phyloP scores from a whole-genome alignment of 2,113 vertebrate genomes.

The Sminthopsis crassicaudata region DNA sequence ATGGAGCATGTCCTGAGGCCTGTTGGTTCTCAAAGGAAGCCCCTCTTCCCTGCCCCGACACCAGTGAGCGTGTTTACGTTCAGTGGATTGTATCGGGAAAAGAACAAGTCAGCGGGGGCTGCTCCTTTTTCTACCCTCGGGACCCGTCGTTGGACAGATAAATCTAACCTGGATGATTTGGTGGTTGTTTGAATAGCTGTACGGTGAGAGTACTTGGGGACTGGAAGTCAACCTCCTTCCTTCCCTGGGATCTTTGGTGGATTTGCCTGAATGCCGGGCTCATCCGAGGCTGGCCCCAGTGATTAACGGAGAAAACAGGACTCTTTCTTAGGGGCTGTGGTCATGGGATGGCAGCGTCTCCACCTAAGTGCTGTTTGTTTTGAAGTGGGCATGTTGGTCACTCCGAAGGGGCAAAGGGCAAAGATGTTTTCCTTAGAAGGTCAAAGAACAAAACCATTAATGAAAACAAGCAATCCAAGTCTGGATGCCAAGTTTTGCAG shows the following conservation, averaged over 20 bases:
- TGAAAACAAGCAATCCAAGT: neutral
- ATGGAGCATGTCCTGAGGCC: neutral
- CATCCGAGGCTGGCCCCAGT: slow-evolving; percentile 26
- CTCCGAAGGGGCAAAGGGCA: slow-evolving; percentile 36
- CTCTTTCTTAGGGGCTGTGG: neutral
- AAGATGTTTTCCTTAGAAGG: neutral
- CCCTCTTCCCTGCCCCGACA: slow-evolving; percentile 22
- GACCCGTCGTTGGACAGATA: slow-evolving; percentile 50
- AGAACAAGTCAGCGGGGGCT: slow-evolving; percentile 8
- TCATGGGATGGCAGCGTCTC: neutral
- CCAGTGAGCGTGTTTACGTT: slow-evolving; percentile 47
- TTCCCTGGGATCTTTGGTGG: neutral
- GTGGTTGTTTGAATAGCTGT: slow-evolving; percentile 24
- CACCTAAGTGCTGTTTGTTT: slow-evolving; percentile 1
- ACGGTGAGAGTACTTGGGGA: neutral
- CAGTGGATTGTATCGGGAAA: slow-evolving; percentile 51
- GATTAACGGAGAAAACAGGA: slow-evolving; percentile 48
- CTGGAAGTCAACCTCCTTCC: slow-evolving; percentile 38
- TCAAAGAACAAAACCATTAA: neutral
- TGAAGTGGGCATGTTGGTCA: slow-evolving; percentile 16
- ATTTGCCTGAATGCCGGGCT: neutral
- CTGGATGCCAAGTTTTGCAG: slow-evolving; percentile 48
- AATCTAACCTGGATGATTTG: slow-evolving; percentile 53
- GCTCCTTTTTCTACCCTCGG: slow-evolving; percentile 42
- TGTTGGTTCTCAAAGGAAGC: slow-evolving; percentile 34